Percentiles rank a stretch among this genome's conserved stretches.
Conservation (phyloP, 1,140 invertebrate genomes). For the Amyelois transitella region DNA sequence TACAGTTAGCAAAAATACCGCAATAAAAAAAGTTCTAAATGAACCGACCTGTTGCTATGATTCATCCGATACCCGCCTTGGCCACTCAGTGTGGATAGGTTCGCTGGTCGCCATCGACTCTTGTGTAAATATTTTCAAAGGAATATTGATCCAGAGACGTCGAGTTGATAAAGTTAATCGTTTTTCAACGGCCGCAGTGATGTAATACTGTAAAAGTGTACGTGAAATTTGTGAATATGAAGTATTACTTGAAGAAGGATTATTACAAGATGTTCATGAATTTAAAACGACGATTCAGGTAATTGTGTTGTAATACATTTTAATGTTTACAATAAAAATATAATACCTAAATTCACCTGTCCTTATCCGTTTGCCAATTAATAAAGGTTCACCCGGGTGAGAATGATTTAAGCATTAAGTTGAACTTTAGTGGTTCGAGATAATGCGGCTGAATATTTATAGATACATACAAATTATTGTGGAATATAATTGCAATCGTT, state of each 20-base stretch:
- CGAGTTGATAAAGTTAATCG: constrained; percentile 17
- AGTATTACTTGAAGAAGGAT: constrained; percentile 1
- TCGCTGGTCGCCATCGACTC: constrained; percentile 13
- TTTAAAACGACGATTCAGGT: constrained; percentile 35
- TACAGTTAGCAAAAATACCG: constrained; percentile 62
- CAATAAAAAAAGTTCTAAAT: constrained; percentile 55
- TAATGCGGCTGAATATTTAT: too few relatives aligned
- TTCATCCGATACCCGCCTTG: constrained; percentile 34
- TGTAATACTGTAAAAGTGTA: not conserved
- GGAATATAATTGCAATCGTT: too few relatives aligned
- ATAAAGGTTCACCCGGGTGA: too few relatives aligned
- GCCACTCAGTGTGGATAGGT: constrained; percentile 34
- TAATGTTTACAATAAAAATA: not conserved
- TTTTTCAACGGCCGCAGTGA: constrained; percentile 11
- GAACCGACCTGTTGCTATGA: constrained; percentile 56
- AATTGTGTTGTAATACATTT: not conserved
- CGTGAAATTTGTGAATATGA: constrained; percentile 13
- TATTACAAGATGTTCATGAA: constrained; percentile 27
- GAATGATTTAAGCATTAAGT: not conserved
- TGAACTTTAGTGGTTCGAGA: too few relatives aligned
- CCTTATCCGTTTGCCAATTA: too few relatives aligned
- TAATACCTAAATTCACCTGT: not conserved
- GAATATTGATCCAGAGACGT: constrained; percentile 42
- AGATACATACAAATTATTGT: too few relatives aligned
- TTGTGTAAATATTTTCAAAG: constrained; percentile 49